phyloP scores from a whole-genome alignment of 2,113 vertebrate genomes.

The Proteles cristata region DNA sequence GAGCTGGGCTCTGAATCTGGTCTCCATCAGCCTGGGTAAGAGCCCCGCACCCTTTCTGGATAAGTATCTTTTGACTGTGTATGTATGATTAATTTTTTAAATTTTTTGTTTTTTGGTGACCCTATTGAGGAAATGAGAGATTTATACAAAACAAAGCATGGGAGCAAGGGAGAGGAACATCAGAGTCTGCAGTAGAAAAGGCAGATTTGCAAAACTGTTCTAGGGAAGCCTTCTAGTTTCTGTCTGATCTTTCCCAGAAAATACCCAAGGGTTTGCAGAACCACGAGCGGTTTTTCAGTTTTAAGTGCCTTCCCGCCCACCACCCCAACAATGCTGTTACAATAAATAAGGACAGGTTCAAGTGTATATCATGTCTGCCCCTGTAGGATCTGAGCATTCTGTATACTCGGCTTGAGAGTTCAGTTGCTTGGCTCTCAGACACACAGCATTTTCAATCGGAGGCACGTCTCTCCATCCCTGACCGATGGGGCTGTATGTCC shows the following conservation, averaged over 20 bases:
- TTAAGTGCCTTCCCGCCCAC: background rate
- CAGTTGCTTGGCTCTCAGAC: background rate
- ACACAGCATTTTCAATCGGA: background rate
- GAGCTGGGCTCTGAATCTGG: background rate
- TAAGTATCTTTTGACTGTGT: background rate
- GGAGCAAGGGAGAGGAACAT: background rate
- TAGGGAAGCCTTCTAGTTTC: background rate
- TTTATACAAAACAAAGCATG: background rate
- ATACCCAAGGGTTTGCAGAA: background rate
- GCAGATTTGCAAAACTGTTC: conserved; percentile 10
- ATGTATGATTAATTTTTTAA: background rate
- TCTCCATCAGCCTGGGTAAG: background rate
- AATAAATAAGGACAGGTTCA: background rate
- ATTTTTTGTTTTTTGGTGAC: background rate
- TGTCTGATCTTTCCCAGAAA: conserved; percentile 21
- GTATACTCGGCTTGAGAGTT: background rate
- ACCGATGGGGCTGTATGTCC: background rate
- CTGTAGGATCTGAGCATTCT: background rate
- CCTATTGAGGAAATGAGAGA: conserved; percentile 1
- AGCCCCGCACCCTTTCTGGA: background rate
- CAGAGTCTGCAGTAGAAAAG: background rate
- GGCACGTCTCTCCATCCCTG: background rate
- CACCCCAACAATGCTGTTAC: background rate
- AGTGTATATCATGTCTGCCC: background rate
- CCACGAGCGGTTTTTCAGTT: background rate